Evolutionary conservation across 2,113 vertebrate genomes (phyloP).

Genomic region (Sisor rabdophorus): DNA sequence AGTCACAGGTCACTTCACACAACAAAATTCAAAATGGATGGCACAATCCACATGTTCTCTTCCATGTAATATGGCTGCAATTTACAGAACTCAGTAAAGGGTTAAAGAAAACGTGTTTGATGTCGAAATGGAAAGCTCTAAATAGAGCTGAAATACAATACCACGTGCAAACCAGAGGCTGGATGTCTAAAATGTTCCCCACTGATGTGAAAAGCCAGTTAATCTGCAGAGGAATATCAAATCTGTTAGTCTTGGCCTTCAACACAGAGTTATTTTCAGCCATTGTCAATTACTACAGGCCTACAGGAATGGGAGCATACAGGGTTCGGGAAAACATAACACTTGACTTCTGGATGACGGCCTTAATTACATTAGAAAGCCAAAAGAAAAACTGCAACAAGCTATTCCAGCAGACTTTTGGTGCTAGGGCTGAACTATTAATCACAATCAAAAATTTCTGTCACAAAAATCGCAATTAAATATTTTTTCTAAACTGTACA

Average conservation of each 20-base stretch:
- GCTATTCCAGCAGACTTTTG: background rate
- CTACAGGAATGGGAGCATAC: conserved; percentile 25
- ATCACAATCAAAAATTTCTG: too few species aligned
- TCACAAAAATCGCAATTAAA: too few species aligned
- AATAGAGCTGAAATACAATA: background rate
- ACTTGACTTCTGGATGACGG: background rate
- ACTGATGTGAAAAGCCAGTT: conserved; percentile 10
- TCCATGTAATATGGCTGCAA: background rate
- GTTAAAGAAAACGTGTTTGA: background rate
- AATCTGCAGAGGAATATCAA: conserved; percentile 26
- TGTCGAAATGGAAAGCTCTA: background rate
- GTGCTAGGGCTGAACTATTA: too few species aligned
- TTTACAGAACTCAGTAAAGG: background rate
- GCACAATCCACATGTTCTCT: conserved; percentile 12
- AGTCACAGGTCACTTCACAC: conserved; percentile 14
- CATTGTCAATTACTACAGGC: background rate
- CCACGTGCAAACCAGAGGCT: background rate
- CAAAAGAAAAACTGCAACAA: background rate
- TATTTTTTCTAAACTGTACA: too few species aligned
- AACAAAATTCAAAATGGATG: conserved; percentile 19
- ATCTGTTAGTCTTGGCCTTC: conserved; percentile 10
- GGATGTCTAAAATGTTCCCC: conserved; percentile 3
- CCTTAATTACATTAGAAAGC: background rate
- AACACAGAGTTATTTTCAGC: conserved; percentile 22
- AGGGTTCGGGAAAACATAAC: background rate